Conservation (phyloP, 2,797 vertebrate species). For the Sebastes flavidus region DNA sequence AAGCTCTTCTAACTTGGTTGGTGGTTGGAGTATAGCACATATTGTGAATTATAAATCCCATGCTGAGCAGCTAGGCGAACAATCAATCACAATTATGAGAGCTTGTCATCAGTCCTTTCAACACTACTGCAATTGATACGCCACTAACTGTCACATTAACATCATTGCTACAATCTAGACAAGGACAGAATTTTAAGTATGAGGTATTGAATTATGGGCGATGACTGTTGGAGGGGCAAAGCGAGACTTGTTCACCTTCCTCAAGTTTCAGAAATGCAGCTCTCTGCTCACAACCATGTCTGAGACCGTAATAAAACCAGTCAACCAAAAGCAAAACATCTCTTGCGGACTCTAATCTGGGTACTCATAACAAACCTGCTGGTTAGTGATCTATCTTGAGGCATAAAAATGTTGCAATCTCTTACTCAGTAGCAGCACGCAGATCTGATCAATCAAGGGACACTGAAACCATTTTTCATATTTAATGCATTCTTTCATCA, state of each 20-base stretch:
- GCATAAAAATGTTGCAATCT: neutral
- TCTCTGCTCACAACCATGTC: neutral
- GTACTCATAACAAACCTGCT: conserved; percentile 25
- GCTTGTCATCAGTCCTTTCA: neutral
- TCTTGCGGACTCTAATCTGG: neutral
- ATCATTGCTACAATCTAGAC: neutral
- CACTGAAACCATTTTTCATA: conserved; percentile 25
- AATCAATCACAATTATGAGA: neutral
- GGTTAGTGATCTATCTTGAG: neutral
- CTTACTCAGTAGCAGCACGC: neutral
- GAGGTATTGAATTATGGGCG: neutral
- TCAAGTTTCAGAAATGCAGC: conserved; percentile 22
- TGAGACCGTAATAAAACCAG: neutral
- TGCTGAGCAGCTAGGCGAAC: neutral
- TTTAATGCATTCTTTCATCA: conserved; percentile 75
- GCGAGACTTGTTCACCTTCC: conserved; percentile 10
- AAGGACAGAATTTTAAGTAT: neutral
- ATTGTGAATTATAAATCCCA: neutral
- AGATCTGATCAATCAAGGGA: conserved; percentile 12
- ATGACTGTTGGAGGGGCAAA: neutral
- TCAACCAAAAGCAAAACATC: conserved; percentile 11
- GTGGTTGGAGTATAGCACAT: neutral
- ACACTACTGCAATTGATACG: neutral
- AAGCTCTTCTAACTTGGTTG: neutral
- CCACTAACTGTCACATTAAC: neutral